Conservation (phyloP, 37 sponge, comb jelly and placozoan species). For the Amphimedon queenslandica region DNA sequence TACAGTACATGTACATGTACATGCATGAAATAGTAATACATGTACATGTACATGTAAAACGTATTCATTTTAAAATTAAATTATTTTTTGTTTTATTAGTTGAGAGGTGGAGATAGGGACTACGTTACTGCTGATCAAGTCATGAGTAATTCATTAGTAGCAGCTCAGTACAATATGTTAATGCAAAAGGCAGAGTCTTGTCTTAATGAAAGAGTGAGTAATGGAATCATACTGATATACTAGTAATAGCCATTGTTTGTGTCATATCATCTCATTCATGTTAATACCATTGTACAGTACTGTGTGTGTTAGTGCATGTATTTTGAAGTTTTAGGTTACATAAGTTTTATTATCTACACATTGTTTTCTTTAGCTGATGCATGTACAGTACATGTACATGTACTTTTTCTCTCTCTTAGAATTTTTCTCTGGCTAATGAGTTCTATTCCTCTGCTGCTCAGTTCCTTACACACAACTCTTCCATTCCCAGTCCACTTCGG, state of each 20-base stretch:
- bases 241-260: no score
- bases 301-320: no score
- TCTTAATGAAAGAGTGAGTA: no score
- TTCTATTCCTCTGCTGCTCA: constrained; percentile 32
- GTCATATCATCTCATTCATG: not conserved
- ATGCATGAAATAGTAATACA: not conserved
- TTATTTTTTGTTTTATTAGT: constrained; percentile 19
- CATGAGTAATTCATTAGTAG: constrained; percentile 35
- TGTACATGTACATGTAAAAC: not conserved
- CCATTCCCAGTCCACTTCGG: not conserved
- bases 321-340: no score
- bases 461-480: constrained; percentile 19
- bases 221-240: no score
- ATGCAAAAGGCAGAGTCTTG: constrained; percentile 41
- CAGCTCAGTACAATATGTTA: constrained; percentile 66
- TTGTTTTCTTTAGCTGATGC: no score
- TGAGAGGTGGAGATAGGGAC: constrained; percentile 32
- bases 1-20: not conserved
- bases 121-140: constrained; percentile 22
- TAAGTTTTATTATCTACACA: no score
- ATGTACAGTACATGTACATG: no score
- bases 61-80: no score
- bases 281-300: no score
- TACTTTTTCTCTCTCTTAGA: constrained; percentile 10
- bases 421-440: constrained; percentile 11